Evolutionary conservation across 2,797 vertebrate species (phyloP).

Genomic region (Euthynnus affinis): DNA sequence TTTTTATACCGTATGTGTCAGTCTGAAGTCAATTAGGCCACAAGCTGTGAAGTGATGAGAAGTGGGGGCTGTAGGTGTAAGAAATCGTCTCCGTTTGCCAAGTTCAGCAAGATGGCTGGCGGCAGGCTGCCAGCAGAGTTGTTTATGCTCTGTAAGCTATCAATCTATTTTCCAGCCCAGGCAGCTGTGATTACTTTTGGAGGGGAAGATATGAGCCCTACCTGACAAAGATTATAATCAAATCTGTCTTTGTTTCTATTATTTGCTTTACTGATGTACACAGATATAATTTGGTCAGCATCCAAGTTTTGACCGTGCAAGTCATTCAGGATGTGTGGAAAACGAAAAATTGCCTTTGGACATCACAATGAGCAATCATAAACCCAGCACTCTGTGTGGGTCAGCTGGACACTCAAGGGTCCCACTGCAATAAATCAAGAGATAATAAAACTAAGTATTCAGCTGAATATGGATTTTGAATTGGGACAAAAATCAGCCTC

Average conservation of each 20-base stretch:
- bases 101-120: conserved; percentile 54
- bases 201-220: conserved; percentile 55
- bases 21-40: conserved; percentile 58
- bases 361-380: not conserved
- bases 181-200: conserved; percentile 68
- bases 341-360: not conserved
- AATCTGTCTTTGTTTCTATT: conserved; percentile 37
- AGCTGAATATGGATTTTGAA: not conserved
- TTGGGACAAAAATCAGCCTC: not conserved
- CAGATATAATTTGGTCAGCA: not conserved
- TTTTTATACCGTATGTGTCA: conserved; percentile 34
- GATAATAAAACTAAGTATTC: not conserved
- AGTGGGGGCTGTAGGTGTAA: conserved; percentile 40
- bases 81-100: conserved; percentile 54
- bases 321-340: not conserved
- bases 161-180: conserved; percentile 71
- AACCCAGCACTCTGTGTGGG: too few relatives aligned
- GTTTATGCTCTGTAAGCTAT: conserved; percentile 63
- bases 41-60: conserved; percentile 74
- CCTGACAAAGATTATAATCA: conserved; percentile 63
- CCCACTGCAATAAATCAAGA: not conserved
- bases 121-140: conserved; percentile 61
- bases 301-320: conserved; percentile 1
- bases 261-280: not conserved
- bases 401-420: not conserved